Evolutionary conservation across 2,888 invertebrate genomes (phyloP), one percentile per base, ranked within the genome.

Genomic region (Dryadula phaetusa): DNA sequence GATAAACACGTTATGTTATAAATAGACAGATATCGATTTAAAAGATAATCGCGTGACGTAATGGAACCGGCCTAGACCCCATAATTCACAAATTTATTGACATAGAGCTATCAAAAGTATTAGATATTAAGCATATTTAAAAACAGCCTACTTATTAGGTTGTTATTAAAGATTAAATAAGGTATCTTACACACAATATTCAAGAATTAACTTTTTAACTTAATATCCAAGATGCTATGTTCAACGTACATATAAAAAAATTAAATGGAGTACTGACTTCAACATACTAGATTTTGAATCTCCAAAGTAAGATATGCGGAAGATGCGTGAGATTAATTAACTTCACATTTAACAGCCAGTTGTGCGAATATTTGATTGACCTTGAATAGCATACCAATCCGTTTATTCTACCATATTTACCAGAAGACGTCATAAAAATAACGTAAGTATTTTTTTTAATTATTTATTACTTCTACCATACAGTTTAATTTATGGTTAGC

Each of bases 41-140:
- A 16, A 32, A 46, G 32, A 44, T 60, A 32, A 60, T 10, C 20
- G 8, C 44, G 16, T 60, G 60, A 60, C 46, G 60, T 46, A 60
- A 60, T 60, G 46, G 46, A 46, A 60, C 18, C 18, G 20, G 32
- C 60, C 32, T 32, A 60, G 46, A 46, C 20, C n/a, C 32, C 60
- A 60, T 46, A 46, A 46, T 60, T 25, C 42, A 46, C 28, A 20
- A 32, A 28, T 32, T 25, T 18, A 42, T 16, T 32, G 28, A 46
- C 14, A 32, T 20, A 34, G 4, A 22, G 22, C 22, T 25, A 56
- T 40, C 40, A 40, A 56, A n/a, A n/a, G n/a, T n/a, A n/a, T n/a
- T n/a, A n/a, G 40, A 25, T 56, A 40, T 22, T 37, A 10, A n/a
- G 14, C 5, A 10, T 28, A 18, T 52, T 28, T 12, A 25, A 25